Percentiles rank a stretch among this genome's conserved stretches.
Evolutionary conservation across 1,140 invertebrate genomes (phyloP).

Genomic region (Aphis craccivora): DNA sequence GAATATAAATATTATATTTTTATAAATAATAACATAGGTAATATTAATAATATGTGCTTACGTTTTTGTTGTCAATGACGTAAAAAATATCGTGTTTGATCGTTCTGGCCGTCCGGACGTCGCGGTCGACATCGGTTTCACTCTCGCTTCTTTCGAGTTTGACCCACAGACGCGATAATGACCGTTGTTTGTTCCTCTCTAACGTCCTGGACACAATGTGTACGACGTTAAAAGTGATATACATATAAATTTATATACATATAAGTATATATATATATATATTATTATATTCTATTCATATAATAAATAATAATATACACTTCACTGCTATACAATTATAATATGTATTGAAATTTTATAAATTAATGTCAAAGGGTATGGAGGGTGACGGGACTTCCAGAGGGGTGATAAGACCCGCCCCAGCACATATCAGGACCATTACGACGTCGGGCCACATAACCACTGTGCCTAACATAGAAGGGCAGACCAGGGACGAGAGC

Average conservation of each 20-base stretch:
- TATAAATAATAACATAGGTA: neutral
- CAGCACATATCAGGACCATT: slow-evolving; percentile 60
- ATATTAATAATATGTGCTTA: neutral
- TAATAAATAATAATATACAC: neutral
- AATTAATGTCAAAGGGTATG: slow-evolving; percentile 38
- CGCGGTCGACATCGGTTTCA: neutral
- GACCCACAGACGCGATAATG: neutral
- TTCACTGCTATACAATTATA: neutral
- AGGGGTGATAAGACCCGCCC: slow-evolving; percentile 60
- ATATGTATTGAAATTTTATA: neutral
- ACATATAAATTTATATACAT: neutral
- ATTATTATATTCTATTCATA: neutral
- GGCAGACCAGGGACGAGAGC: neutral
- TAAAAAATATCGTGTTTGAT: slow-evolving; percentile 26
- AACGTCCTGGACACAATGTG: slow-evolving; percentile 17
- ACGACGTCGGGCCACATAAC: slow-evolving; percentile 61
- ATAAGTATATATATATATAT: neutral
- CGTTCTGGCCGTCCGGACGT: neutral
- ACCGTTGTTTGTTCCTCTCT: slow-evolving; percentile 33
- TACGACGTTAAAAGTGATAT: slow-evolving; percentile 18
- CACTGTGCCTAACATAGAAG: slow-evolving; percentile 55
- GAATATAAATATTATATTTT: neutral
- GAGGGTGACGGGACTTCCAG: slow-evolving; percentile 48
- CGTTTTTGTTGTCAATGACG: neutral
- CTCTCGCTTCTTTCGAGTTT: neutral